phyloP scores from a whole-genome alignment of 2,888 invertebrate genomes.

The Melanostoma scalare region DNA sequence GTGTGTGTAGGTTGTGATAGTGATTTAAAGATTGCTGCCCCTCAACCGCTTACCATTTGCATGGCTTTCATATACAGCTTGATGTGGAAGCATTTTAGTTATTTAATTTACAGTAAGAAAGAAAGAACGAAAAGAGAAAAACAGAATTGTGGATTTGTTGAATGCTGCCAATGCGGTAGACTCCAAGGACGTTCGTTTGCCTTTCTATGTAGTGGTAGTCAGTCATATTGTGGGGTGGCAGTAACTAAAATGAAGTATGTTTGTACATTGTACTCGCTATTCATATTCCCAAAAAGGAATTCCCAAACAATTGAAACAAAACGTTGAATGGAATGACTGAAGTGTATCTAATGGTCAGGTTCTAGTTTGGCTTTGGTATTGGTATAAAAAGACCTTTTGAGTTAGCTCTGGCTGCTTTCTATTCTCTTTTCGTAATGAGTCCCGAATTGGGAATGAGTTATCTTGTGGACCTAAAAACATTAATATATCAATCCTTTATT shows the following conservation, averaged over 20 bases:
- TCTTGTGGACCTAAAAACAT: slow-evolving; percentile 29
- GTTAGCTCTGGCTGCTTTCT: slow-evolving; percentile 15
- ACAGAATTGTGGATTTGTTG: slow-evolving; percentile 50
- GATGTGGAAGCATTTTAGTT: slow-evolving; percentile 55
- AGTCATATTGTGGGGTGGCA: slow-evolving; percentile 2
- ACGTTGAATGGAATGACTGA: slow-evolving; percentile 57
- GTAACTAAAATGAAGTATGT: slow-evolving; percentile 28
- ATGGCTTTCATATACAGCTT: slow-evolving; percentile 36
- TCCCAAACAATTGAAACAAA: slow-evolving; percentile 54
- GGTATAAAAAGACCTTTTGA: slow-evolving; percentile 28
- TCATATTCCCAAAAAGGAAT: slow-evolving; percentile 32
- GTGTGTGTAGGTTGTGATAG: neutral
- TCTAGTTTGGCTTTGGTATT: slow-evolving; percentile 48
- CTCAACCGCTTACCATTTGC: slow-evolving; percentile 28
- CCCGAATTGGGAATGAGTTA: slow-evolving; percentile 37
- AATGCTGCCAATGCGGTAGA: slow-evolving; percentile 55
- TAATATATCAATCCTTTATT: slow-evolving; percentile 55
- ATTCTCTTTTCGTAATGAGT: slow-evolving; percentile 23
- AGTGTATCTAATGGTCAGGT: slow-evolving; percentile 67
- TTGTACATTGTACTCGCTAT: slow-evolving; percentile 22
- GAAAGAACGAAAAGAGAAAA: slow-evolving; percentile 20
- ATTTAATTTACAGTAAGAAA: slow-evolving; percentile 63
- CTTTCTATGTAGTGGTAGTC: slow-evolving; percentile 37
- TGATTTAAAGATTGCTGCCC: slow-evolving; percentile 10
- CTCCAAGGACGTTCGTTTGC: slow-evolving; percentile 47